Evolutionary conservation across 30 jellyfish, hydroid and myxozoan genomes (phyloP).

Genomic region (Rhopilema esculentum): DNA sequence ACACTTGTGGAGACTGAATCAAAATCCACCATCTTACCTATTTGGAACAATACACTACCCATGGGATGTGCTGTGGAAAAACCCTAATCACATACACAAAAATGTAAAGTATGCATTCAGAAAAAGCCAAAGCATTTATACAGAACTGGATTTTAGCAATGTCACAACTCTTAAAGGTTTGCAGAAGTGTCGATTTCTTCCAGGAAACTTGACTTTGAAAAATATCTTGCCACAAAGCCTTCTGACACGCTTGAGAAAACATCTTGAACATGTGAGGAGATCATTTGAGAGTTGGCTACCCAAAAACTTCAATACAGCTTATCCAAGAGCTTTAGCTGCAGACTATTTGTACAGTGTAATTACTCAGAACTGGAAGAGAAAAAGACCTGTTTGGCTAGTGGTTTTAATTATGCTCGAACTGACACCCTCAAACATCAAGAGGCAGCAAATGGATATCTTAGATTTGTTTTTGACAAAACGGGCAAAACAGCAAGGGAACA

Average conservation of each 20-base stretch:
- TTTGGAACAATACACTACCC: constrained; percentile 90
- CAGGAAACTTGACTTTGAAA: constrained; percentile 72
- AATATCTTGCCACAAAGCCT: constrained; percentile 61
- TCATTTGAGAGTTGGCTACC: constrained; percentile 75
- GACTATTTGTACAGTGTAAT: constrained; percentile 43
- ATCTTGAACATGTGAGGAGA: constrained; percentile 69
- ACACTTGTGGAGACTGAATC: constrained; percentile 73
- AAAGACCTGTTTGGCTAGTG: constrained; percentile 82
- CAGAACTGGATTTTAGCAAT: constrained; percentile 78
- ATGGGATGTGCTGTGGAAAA: constrained; percentile 78
- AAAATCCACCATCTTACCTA: constrained; percentile 77
- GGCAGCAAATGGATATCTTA: constrained; percentile 55
- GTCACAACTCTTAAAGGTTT: constrained; percentile 61
- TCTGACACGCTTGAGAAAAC: constrained; percentile 59
- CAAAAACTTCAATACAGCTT: constrained; percentile 19
- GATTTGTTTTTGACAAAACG: constrained; percentile 64
- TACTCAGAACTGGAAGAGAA: constrained; percentile 79
- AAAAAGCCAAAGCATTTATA: constrained; percentile 62
- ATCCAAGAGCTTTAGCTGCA: constrained; percentile 65
- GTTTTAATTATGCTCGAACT: constrained; percentile 75
- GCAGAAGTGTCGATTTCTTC: constrained; percentile 75
- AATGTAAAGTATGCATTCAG: constrained; percentile 77
- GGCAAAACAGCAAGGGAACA: constrained; percentile 51
- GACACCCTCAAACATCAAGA: constrained; percentile 72
- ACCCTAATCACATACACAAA: constrained; percentile 75